phyloP scores from a whole-genome alignment of 92 coral and sea anemone genomes.

The Muricea muricata region DNA sequence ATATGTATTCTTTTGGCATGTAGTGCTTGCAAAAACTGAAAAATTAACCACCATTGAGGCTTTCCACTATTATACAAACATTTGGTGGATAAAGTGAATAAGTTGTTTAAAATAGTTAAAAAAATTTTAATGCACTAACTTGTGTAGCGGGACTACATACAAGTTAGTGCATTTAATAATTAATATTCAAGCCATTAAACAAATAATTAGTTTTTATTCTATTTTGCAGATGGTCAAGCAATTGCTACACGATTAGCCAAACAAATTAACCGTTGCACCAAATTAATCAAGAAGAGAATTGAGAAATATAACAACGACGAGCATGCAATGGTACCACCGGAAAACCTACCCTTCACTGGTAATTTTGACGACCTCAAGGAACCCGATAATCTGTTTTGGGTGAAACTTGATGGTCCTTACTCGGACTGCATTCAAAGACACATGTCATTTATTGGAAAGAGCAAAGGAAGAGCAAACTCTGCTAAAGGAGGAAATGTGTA shows the following conservation, averaged over 20 bases:
- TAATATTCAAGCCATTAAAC: too few species aligned
- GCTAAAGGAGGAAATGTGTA: background rate
- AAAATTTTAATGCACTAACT: too few species aligned
- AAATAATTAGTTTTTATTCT: background rate
- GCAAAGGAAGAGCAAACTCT: conserved; percentile 15
- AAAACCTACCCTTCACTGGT: background rate
- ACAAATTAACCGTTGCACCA: conserved; percentile 1
- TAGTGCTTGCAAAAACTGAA: too few species aligned
- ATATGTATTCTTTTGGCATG: too few species aligned
- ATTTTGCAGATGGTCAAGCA: conserved; percentile 18
- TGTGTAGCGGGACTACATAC: too few species aligned
- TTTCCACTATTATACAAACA: too few species aligned
- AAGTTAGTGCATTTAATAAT: too few species aligned
- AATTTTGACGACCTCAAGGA: background rate
- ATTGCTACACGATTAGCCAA: conserved; percentile 19
- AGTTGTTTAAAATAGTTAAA: too few species aligned
- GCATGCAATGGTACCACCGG: background rate
- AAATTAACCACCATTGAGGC: too few species aligned
- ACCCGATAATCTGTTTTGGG: conserved; percentile 10
- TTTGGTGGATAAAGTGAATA: too few species aligned
- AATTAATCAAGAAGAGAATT: background rate
- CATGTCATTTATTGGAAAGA: conserved; percentile 34
- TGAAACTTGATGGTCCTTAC: background rate
- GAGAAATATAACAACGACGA: background rate
- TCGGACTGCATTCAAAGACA: background rate